phyloP scores from a whole-genome alignment of 1,140 invertebrate genomes.

The Whitmania pigra region DNA sequence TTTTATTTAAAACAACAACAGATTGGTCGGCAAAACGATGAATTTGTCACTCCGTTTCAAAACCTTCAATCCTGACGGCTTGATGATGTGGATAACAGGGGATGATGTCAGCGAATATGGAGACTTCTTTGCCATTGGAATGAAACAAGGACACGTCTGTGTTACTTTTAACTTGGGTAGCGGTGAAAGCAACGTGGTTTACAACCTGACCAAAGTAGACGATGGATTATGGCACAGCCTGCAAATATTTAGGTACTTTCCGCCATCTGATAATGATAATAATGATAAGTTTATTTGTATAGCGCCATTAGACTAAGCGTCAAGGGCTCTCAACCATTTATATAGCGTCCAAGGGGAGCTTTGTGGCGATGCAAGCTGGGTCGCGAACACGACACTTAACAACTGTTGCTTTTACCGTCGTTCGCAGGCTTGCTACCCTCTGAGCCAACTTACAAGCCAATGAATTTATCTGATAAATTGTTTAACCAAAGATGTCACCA shows the following conservation, averaged over 20 bases:
- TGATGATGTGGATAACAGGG: not conserved
- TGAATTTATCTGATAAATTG: no score
- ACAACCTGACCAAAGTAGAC: slow-evolving; percentile 72
- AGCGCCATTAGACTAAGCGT: no score
- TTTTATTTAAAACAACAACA: not conserved
- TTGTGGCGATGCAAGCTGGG: no score
- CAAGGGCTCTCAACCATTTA: no score
- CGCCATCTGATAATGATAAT: not conserved
- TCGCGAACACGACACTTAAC: no score
- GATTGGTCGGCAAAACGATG: not conserved
- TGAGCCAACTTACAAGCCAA: no score
- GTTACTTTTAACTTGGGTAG: slow-evolving; percentile 55
- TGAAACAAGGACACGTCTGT: slow-evolving; percentile 59
- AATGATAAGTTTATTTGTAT: no score
- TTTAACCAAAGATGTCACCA: no score
- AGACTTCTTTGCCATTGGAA: slow-evolving; percentile 52
- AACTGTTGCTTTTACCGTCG: no score
- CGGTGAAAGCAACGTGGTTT: slow-evolving; percentile 57
- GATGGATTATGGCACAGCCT: slow-evolving; percentile 84
- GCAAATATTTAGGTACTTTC: slow-evolving; percentile 63
- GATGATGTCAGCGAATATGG: slow-evolving; percentile 12
- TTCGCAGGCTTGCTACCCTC: no score
- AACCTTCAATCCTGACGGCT: not conserved
- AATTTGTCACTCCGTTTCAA: not conserved
- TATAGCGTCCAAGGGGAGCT: no score